Percentiles rank a stretch among this genome's conserved stretches.
Conservation (phyloP, 2,113 vertebrate species). For the Mus spicilegus region DNA sequence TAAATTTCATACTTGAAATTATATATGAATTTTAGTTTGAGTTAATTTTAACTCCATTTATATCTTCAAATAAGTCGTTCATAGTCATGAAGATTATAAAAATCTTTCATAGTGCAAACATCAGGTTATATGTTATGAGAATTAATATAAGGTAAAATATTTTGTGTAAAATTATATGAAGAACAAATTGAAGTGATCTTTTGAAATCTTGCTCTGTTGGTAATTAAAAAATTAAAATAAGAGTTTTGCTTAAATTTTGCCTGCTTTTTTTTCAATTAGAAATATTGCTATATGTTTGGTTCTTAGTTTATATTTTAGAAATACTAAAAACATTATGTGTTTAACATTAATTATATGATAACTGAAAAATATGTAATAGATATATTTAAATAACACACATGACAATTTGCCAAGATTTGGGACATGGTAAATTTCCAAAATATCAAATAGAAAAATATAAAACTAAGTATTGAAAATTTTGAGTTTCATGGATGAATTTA, state of each 20-base stretch:
- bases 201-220: not conserved
- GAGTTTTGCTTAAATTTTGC: not conserved
- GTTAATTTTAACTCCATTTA: not conserved
- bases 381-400: not conserved
- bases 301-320: not conserved
- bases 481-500: not conserved
- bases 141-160: not conserved
- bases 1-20: conserved; percentile 17
- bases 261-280: not conserved
- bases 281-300: not conserved
- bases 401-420: not conserved
- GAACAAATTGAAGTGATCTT: not conserved
- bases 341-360: not conserved
- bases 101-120: not conserved
- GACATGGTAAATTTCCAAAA: not conserved
- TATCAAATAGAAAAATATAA: not conserved
- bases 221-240: not conserved
- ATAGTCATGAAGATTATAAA: not conserved
- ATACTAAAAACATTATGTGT: not conserved
- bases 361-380: not conserved
- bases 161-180: not conserved
- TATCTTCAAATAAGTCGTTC: not conserved
- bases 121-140: not conserved
- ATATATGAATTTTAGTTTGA: not conserved
- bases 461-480: not conserved